Evolutionary conservation across 2,888 invertebrate genomes (phyloP), one percentile per base, ranked within the genome.

Genomic region (Galeruca laticollis): DNA sequence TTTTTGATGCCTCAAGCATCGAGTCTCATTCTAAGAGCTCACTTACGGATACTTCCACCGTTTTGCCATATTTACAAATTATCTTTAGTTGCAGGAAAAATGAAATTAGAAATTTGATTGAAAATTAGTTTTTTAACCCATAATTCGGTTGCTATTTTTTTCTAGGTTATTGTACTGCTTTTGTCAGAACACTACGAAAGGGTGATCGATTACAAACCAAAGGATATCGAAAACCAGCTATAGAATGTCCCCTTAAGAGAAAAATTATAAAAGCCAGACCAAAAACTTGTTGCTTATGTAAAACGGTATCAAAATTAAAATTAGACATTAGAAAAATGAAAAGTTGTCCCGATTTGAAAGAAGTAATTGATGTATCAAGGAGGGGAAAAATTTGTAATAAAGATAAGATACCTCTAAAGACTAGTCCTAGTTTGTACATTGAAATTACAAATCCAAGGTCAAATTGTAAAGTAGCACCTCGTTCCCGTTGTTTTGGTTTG

Each of bases 281-380:
- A 8, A 51, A 11, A 21, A 51, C 51, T 2, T 26, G 26, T 6
- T 21, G 20, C 51, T 2, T 21, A 2, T 21, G 51, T 20, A 51
- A 9, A 21, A 11, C 10, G 21, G 2, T 1, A 26, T 52, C n/a
- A 10, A 11, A n/a, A 0, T 3, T 13, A 2, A 13, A 43, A 21
- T 0, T 52, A 2, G 21, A 15, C 2, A 13, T 49, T 13, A n/a
- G 10, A 1, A 52, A 52, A 15, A 26, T 52, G 26, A 21, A 26
- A 8, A 52, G 52, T 52, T 52, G 52, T 26, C 52, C 52, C 21
- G 15, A 52, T 52, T 26, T 52, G 26, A 26, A 21, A n/a, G 21
- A 26, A 26, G 6, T 26, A 5, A 26, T 26, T 6, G 26, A 26
- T 5, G 6, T 26, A 6, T 26, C 26, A 26, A 3, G 26, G 6